Conservation (phyloP, 53 echinoderm and acorn worm species). For the Arbacia lixula region DNA sequence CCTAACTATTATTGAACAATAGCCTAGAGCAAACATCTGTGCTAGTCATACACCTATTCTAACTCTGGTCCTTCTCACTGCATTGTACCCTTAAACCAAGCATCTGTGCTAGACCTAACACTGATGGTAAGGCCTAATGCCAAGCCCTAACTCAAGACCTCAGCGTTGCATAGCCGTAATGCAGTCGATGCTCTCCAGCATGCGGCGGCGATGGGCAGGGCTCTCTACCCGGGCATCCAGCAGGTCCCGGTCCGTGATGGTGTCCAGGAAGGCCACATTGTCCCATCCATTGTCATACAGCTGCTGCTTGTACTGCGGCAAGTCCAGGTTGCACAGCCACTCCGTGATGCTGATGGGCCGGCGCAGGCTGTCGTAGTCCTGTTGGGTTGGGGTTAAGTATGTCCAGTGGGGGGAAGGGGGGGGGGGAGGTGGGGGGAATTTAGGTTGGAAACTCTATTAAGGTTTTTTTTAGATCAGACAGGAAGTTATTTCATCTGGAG, state of each 20-base stretch:
- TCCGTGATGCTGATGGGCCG: conserved; percentile 82
- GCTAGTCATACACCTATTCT: no score
- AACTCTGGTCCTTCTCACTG: no score
- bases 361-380: conserved; percentile 89
- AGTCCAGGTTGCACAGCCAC: conserved; percentile 89
- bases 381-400: no score
- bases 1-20: no score
- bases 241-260: conserved; percentile 77
- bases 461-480: background rate
- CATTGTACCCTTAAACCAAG: no score
- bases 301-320: conserved; percentile 89
- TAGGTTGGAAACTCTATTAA: conserved; percentile 19
- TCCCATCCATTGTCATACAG: conserved; percentile 96
- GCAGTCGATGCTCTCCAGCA: conserved; percentile 80
- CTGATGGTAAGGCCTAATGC: no score
- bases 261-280: conserved; percentile 74
- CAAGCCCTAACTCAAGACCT: no score
- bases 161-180: conserved; percentile 34
- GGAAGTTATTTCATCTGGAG: conserved; percentile 20
- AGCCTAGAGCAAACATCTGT: no score
- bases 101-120: no score
- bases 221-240: conserved; percentile 59
- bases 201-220: conserved; percentile 66
- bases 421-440: conserved; percentile 14
- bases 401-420: conserved; percentile 5